Conservation (phyloP, 2,797 vertebrate genomes). For the Acanthurus lineatus region DNA sequence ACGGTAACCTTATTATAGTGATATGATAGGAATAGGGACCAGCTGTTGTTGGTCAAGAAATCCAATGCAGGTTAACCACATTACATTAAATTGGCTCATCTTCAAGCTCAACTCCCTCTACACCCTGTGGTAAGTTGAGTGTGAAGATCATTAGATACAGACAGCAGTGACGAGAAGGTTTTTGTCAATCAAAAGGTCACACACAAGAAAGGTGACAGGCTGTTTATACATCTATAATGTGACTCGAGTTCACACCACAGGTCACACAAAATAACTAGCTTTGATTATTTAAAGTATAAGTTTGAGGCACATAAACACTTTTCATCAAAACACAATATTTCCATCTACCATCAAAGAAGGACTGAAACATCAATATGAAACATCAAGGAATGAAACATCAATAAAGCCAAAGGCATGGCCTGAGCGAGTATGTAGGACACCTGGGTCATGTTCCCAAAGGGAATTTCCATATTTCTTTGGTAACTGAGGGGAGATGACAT, state of each 20-base stretch:
- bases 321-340: not conserved
- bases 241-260: not conserved
- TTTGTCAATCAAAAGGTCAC: constrained; percentile 4
- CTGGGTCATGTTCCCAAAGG: not conserved
- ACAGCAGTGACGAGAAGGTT: constrained; percentile 1
- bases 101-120: not conserved
- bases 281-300: not conserved
- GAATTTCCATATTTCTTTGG: no score
- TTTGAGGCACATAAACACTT: not conserved
- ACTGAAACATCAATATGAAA: no score
- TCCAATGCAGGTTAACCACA: not conserved
- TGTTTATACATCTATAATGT: not conserved
- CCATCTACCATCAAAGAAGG: no score
- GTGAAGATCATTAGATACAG: constrained; percentile 22
- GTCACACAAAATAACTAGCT: not conserved
- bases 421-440: not conserved
- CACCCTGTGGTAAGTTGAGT: constrained; percentile 4
- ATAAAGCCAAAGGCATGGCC: not conserved
- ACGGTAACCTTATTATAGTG: constrained; percentile 3
- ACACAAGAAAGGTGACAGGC: not conserved
- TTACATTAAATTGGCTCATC: constrained; percentile 25
- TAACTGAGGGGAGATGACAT: no score
- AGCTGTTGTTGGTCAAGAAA: not conserved
- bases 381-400: not conserved
- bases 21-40: not conserved